phyloP scores from a whole-genome alignment of 2,113 vertebrate genomes.

The Mungos mungo region DNA sequence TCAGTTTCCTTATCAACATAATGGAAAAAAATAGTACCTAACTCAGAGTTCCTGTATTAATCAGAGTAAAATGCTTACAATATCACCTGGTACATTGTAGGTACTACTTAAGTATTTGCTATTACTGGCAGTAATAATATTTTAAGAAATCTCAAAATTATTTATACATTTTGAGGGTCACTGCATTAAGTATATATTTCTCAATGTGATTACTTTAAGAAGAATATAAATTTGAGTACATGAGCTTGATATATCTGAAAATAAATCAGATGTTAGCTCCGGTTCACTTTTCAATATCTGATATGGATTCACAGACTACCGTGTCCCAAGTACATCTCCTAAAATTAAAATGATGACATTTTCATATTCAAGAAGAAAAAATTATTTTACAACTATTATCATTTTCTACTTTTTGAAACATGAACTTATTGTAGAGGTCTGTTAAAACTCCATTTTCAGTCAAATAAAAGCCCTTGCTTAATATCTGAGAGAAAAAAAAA shows the following conservation, averaged over 20 bases:
- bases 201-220: background rate
- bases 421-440: background rate
- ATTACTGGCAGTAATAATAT: background rate
- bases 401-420: background rate
- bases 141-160: background rate
- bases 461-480: background rate
- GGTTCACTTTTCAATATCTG: background rate
- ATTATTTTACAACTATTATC: background rate
- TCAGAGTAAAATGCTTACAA: background rate
- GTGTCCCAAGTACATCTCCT: background rate
- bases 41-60: background rate
- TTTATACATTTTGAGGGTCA: background rate
- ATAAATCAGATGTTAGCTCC: background rate
- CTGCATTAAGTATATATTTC: background rate
- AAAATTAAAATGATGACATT: conserved; percentile 36
- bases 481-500: background rate
- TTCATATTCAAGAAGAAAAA: background rate
- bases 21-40: background rate
- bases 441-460: background rate
- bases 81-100: background rate
- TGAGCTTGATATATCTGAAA: background rate
- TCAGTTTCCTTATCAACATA: background rate
- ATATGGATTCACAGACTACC: background rate
- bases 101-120: background rate
- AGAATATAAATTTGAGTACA: background rate